These are phyloP conservation scores for Macrosiphum euphorbiae DNA, from an alignment of 2,888 invertebrate genomes.

Conservation along the genomic window DNA sequence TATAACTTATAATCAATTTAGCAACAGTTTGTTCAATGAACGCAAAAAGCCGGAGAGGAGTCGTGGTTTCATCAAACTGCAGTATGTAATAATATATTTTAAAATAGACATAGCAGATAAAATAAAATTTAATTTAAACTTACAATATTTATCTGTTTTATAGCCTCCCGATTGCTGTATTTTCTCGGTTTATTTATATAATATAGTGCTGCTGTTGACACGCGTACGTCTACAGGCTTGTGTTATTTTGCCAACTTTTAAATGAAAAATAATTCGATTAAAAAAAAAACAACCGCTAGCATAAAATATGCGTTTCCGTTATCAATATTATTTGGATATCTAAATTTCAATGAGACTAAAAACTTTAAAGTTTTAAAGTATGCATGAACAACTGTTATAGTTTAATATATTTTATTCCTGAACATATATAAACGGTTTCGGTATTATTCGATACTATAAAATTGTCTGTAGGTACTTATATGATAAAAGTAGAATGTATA, in stretches of 20 bases:
- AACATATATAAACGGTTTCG: not conserved
- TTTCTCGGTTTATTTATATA: conserved; percentile 28
- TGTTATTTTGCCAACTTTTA: conserved; percentile 35
- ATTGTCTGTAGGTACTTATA: no score
- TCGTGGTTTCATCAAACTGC: not conserved
- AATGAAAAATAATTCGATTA: not conserved
- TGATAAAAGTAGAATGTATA: no score
- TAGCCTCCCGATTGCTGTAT: not conserved
- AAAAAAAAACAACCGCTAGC: not conserved
- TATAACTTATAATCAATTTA: not conserved
- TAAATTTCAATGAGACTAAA: not conserved
- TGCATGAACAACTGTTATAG: not conserved
- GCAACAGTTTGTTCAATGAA: not conserved
- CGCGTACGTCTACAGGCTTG: not conserved
- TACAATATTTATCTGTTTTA: conserved; percentile 16
- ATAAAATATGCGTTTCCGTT: not conserved
- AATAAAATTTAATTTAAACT: conserved; percentile 4
- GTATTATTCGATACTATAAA: not conserved
- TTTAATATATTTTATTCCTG: not conserved
- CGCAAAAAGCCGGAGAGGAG: not conserved
- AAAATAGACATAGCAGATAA: not conserved
- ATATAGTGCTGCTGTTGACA: conserved; percentile 6
- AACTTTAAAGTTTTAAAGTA: not conserved
- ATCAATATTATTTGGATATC: not conserved
- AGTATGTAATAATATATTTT: not conserved